A percentile compares a stretch with the other conserved stretches of the same genome.
These are phyloP conservation scores for Limnephilus marmoratus DNA, from an alignment of 2,888 invertebrate species.

Conservation along the genomic window DNA sequence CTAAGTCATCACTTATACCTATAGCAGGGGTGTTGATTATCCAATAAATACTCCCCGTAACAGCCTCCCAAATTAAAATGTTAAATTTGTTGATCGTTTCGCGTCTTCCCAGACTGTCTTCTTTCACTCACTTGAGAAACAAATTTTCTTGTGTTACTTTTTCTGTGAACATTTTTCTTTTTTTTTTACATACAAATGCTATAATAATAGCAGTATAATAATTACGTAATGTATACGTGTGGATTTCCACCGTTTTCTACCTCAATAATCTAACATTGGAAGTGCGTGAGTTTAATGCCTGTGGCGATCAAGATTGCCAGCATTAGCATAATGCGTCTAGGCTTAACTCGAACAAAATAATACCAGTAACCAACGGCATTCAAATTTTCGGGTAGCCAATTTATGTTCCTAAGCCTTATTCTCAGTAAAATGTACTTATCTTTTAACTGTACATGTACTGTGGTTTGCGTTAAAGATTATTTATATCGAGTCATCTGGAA, in stretches of 20 bases:
- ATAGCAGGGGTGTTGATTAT: too few relatives aligned
- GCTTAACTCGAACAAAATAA: background rate
- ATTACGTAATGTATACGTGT: background rate
- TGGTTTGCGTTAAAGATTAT: background rate
- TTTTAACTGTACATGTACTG: background rate
- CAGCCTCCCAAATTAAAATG: too few relatives aligned
- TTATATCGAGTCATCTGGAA: background rate
- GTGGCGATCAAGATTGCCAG: constrained; percentile 9
- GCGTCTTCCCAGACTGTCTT: background rate
- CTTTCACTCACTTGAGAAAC: background rate
- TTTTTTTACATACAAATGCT: background rate
- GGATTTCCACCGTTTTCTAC: background rate
- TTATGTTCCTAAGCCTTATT: background rate
- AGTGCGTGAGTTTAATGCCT: background rate
- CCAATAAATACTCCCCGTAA: too few relatives aligned
- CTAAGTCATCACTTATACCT: too few relatives aligned
- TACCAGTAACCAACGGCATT: background rate
- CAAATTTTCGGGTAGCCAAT: background rate
- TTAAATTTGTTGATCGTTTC: too few relatives aligned
- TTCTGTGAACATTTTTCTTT: background rate
- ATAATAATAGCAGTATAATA: background rate
- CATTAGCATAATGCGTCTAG: constrained; percentile 3
- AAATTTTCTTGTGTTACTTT: background rate
- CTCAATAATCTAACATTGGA: background rate
- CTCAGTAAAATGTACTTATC: background rate